phyloP scores from a whole-genome alignment of 2,113 vertebrate species.

The Laticauda laticaudata region DNA sequence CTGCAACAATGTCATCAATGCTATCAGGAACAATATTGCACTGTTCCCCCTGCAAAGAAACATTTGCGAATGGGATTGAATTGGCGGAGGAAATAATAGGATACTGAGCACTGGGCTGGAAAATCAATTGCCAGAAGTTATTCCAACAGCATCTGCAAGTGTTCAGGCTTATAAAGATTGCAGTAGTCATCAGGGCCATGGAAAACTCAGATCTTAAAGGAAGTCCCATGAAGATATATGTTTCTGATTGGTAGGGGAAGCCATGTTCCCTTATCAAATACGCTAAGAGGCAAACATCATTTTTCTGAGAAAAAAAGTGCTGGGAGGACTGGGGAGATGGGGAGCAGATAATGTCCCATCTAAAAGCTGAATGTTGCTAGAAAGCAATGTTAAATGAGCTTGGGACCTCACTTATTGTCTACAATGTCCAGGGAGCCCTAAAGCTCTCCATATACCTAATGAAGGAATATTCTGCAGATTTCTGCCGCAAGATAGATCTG shows the following conservation, averaged over 20 bases:
- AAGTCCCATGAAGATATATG: background rate
- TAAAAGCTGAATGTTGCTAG: background rate
- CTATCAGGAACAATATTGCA: conserved; percentile 98
- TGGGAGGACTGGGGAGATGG: background rate
- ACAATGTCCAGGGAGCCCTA: background rate
- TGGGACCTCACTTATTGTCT: background rate
- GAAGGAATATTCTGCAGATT: background rate
- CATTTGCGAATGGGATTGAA: conserved; percentile 19
- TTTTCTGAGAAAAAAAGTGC: background rate
- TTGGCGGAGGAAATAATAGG: background rate
- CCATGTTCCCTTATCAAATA: background rate
- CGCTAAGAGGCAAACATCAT: background rate
- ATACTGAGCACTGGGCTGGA: background rate
- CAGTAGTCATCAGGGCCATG: too few relatives aligned
- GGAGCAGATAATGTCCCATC: background rate
- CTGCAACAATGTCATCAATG: conserved; percentile 96
- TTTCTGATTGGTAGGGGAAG: background rate
- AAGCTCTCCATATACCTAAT: background rate
- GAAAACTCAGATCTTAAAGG: background rate
- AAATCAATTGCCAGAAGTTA: background rate
- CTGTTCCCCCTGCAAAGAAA: conserved; percentile 88
- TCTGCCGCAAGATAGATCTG: background rate
- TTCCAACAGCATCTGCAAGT: background rate
- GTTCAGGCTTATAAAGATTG: background rate
- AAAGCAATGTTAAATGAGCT: background rate